Conservation (phyloP, 2,888 invertebrate genomes). For the Melieria omissa region DNA sequence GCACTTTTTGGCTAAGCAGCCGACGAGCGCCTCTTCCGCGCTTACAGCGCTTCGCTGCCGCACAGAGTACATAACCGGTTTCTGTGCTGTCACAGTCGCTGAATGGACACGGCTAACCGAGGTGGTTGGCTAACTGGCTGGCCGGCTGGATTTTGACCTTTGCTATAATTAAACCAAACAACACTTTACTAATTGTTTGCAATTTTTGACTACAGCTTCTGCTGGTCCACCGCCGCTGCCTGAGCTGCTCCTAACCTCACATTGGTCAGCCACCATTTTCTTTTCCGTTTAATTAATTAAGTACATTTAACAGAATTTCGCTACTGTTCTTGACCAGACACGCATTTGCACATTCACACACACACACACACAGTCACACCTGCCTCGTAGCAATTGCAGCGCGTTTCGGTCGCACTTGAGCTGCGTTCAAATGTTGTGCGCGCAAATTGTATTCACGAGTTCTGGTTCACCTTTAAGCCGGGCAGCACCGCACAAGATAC, state of each 20-base stretch:
- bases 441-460: not conserved
- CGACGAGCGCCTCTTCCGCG: conserved; percentile 1
- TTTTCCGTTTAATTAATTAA: conserved; percentile 23
- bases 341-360: not conserved
- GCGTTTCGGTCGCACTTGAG: not conserved
- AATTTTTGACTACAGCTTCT: conserved; percentile 18
- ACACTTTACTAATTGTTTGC: conserved; percentile 35
- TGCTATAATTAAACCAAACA: conserved; percentile 33
- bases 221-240: not conserved
- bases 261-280: not conserved
- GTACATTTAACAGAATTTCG: conserved; percentile 18
- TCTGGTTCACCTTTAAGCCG: too few relatives aligned
- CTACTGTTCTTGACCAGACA: conserved; percentile 25
- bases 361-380: not conserved
- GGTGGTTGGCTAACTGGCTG: not conserved
- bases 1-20: conserved; percentile 10
- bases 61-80: conserved; percentile 18
- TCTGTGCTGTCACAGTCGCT: not conserved
- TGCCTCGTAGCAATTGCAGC: not conserved
- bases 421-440: not conserved
- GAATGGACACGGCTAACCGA: not conserved
- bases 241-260: too few relatives aligned
- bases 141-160: conserved; percentile 33
- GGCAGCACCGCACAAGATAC: too few relatives aligned
- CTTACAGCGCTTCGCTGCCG: not conserved